A percentile compares a stretch with the other conserved stretches of the same genome.
These are phyloP conservation scores for Anoplolepis gracilipes DNA, from an alignment of 1,140 invertebrate species.

Conservation along the genomic window DNA sequence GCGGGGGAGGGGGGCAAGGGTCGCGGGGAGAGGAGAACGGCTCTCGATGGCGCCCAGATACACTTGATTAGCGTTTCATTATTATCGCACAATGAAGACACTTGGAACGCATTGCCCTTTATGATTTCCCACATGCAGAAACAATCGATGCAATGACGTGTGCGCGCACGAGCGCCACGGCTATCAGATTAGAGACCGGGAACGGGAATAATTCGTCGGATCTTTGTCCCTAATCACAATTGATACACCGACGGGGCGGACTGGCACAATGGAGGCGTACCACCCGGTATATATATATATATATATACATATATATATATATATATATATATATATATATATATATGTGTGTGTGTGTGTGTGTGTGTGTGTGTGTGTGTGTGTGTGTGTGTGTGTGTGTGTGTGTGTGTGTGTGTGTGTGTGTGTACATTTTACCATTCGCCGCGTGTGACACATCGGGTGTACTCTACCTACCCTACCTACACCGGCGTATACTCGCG, in stretches of 20 bases:
- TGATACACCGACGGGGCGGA: conserved; percentile 74
- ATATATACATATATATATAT: no score
- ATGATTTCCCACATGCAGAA: conserved; percentile 72
- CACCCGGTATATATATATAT: conserved; percentile 67
- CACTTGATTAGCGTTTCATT: conserved; percentile 69
- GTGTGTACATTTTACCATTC: conserved; percentile 74
- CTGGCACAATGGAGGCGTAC: conserved; percentile 71
- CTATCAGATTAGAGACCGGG: conserved; percentile 76
- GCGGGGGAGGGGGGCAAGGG: not conserved
- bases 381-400: no score
- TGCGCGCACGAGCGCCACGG: conserved; percentile 63
- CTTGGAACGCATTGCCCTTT: conserved; percentile 72
- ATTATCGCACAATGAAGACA: conserved; percentile 71
- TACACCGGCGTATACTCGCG: not conserved
- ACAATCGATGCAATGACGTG: conserved; percentile 76
- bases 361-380: no score
- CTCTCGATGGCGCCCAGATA: conserved; percentile 58
- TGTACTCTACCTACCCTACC: not conserved
- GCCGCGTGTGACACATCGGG: conserved; percentile 74
- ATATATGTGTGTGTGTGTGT: no score
- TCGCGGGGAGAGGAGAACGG: conserved; percentile 19
- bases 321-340: no score
- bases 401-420: no score
- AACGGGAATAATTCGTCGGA: conserved; percentile 77
- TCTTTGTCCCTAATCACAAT: conserved; percentile 78